A percentile compares a stretch with the other conserved stretches of the same genome.
Evolutionary conservation across 2,113 vertebrate species (phyloP).

Genomic region (Oostethus manadensis): DNA sequence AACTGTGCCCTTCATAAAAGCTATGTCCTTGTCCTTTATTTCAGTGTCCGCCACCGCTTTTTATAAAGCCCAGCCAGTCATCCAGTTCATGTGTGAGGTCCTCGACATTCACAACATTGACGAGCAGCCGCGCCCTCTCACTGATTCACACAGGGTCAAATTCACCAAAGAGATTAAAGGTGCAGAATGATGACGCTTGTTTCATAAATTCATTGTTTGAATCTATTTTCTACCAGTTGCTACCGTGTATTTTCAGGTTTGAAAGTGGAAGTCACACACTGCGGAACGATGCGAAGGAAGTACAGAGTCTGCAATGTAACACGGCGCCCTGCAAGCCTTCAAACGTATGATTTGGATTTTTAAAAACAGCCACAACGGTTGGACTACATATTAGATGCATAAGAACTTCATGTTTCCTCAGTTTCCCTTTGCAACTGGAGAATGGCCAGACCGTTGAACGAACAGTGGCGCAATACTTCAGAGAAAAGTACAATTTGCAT

Average conservation of each 20-base stretch:
- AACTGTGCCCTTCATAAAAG: neutral
- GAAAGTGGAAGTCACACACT: conserved; percentile 99
- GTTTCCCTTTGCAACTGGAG: conserved; percentile 96
- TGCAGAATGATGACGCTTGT: neutral
- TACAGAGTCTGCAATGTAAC: conserved; percentile 98
- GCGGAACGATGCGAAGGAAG: conserved; percentile 98
- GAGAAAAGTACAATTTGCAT: conserved; percentile 97
- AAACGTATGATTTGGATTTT: conserved; percentile 75
- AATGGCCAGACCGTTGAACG: conserved; percentile 98
- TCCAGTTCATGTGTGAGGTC: conserved; percentile 99
- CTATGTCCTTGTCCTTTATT: conserved; percentile 1
- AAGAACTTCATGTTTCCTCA: conserved; percentile 40
- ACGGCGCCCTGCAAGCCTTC: conserved; percentile 93
- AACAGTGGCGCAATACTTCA: conserved; percentile 98
- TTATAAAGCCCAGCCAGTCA: conserved; percentile 99
- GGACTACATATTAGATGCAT: neutral
- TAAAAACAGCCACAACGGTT: neutral
- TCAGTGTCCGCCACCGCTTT: conserved; percentile 98
- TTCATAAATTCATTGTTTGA: neutral
- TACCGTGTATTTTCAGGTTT: conserved; percentile 75
- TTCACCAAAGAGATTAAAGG: conserved; percentile 99
- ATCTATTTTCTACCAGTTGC: neutral
- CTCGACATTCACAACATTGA: conserved; percentile 99
- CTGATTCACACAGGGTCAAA: conserved; percentile 98
- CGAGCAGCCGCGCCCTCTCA: conserved; percentile 97